Percentiles rank a stretch among this genome's conserved stretches.
These are phyloP conservation scores for Dipodomys ordii DNA, from an alignment of 2,113 vertebrate species.

Conservation along the genomic window DNA sequence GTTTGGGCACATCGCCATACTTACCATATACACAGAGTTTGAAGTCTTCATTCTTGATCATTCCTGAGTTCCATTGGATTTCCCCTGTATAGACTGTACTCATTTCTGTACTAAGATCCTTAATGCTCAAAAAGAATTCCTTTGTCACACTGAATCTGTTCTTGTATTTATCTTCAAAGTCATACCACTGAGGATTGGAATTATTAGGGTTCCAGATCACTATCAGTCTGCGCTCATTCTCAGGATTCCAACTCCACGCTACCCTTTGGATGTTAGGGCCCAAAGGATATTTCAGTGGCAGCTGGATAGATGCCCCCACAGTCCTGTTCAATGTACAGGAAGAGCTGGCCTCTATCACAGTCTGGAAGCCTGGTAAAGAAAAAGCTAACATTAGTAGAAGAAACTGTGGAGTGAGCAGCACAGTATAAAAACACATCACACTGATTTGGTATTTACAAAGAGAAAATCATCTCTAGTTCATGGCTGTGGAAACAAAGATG, in stretches of 20 bases:
- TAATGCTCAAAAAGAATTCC: not conserved
- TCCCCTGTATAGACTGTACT: not conserved
- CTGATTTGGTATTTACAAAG: not conserved
- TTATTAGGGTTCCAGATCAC: not conserved
- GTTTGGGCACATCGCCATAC: not conserved
- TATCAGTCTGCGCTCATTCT: not conserved
- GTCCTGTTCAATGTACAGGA: not conserved
- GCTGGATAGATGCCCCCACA: not conserved
- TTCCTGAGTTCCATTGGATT: not conserved
- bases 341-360: not conserved
- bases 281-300: not conserved
- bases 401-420: not conserved
- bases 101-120: slow-evolving; percentile 33
- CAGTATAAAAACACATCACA: not conserved
- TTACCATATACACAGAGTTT: slow-evolving; percentile 58
- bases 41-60: not conserved
- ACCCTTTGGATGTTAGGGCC: not conserved
- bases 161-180: not conserved
- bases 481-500: not conserved
- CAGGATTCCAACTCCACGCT: not conserved
- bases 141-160: not conserved
- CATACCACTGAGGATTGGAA: not conserved
- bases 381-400: not conserved
- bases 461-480: not conserved
- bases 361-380: not conserved